These are phyloP conservation scores for Toxonevra muliebris DNA, from an alignment of 2,888 invertebrate genomes.

Conservation along the genomic window DNA sequence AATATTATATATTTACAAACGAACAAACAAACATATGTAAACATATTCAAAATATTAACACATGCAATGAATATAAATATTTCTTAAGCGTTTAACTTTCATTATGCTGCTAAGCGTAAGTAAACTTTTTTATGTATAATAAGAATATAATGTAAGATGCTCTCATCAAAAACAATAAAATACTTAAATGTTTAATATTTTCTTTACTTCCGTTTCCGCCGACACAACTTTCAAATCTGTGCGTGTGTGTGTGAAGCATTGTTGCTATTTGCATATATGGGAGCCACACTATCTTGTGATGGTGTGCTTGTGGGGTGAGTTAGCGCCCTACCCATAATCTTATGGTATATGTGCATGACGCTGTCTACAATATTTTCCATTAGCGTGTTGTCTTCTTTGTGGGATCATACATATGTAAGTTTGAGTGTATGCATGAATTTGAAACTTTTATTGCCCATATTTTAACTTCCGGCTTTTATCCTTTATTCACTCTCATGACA, in stretches of 20 bases:
- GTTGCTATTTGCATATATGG: constrained; percentile 1
- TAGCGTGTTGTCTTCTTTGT: constrained; percentile 21
- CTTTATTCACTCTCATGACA: constrained; percentile 28
- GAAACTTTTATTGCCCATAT: constrained; percentile 25
- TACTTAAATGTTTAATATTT: constrained; percentile 25
- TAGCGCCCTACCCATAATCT: neutral
- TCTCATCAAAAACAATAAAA: constrained; percentile 25
- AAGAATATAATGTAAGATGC: constrained; percentile 10
- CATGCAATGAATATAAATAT: constrained; percentile 33
- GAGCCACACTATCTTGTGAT: neutral
- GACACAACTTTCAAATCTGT: neutral
- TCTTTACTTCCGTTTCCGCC: neutral
- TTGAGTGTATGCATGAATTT: neutral
- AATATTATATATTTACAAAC: too few relatives aligned
- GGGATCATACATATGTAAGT: neutral
- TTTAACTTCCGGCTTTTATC: constrained; percentile 43
- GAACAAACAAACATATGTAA: too few relatives aligned
- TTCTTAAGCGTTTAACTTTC: constrained; percentile 30
- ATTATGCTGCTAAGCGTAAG: constrained; percentile 38
- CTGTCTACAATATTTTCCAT: constrained; percentile 13
- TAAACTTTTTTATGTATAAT: constrained; percentile 28
- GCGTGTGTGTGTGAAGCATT: neutral
- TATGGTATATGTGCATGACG: neutral
- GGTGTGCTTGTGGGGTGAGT: constrained; percentile 8
- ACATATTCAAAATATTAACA: neutral